phyloP scores from a whole-genome alignment of 2,113 vertebrate species.

The Hippolais icterina region DNA sequence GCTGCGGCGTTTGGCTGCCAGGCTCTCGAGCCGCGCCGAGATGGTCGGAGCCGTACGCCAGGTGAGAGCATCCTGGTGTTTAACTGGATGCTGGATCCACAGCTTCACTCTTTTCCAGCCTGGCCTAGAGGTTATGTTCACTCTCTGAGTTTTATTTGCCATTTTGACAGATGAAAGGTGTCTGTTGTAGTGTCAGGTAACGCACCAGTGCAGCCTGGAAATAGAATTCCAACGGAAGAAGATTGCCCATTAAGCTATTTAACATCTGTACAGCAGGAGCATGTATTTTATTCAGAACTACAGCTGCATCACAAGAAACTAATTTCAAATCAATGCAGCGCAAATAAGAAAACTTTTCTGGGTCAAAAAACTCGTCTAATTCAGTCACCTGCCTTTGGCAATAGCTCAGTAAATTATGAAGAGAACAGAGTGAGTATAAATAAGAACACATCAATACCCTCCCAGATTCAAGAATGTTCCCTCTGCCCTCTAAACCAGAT shows the following conservation, averaged over 20 bases:
- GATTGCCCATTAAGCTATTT: background rate
- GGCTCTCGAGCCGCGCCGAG: conserved; percentile 93
- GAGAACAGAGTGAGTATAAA: background rate
- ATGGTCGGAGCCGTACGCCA: conserved; percentile 94
- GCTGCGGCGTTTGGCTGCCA: conserved; percentile 84
- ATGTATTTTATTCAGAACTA: background rate
- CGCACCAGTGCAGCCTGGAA: background rate
- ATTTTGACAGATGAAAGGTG: background rate
- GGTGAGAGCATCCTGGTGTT: conserved; percentile 65
- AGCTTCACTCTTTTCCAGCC: background rate
- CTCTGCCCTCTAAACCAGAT: background rate
- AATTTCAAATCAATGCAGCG: background rate
- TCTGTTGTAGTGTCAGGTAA: background rate
- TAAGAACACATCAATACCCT: background rate
- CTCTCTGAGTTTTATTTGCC: background rate
- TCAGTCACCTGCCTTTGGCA: background rate
- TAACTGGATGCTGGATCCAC: accelerated
- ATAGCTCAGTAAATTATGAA: background rate
- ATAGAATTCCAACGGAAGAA: background rate
- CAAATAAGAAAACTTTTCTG: background rate
- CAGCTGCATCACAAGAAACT: background rate
- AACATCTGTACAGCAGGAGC: background rate
- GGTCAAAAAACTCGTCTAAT: background rate
- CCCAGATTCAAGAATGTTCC: background rate
- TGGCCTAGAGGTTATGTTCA: background rate